These are phyloP conservation scores for Noctilio leporinus DNA, from an alignment of 2,113 vertebrate species.

Conservation along the genomic window DNA sequence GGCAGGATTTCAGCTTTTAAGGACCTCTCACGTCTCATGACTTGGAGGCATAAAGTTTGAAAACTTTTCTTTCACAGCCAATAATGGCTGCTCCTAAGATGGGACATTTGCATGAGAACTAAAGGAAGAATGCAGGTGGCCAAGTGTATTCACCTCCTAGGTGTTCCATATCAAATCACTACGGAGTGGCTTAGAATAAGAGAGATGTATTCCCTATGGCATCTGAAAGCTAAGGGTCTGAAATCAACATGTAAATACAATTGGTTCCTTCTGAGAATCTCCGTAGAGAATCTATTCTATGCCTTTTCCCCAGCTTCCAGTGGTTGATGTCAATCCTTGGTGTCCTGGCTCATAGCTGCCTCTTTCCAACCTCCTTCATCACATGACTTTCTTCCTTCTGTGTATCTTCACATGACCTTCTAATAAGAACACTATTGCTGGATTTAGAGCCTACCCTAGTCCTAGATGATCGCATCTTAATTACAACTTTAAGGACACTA, in stretches of 20 bases:
- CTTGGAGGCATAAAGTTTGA: background rate
- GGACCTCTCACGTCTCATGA: background rate
- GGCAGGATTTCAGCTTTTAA: background rate
- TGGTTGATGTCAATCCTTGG: fast-evolving
- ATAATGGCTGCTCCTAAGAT: background rate
- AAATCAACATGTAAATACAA: background rate
- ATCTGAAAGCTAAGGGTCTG: background rate
- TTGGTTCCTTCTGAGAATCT: fast-evolving
- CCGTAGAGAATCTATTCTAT: fast-evolving
- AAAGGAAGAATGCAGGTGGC: background rate
- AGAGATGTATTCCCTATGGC: background rate
- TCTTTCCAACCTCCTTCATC: too few relatives aligned
- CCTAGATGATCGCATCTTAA: background rate
- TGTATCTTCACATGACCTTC: background rate
- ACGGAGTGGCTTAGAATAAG: background rate
- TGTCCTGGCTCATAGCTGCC: background rate
- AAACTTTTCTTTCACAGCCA: background rate
- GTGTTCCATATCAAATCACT: background rate
- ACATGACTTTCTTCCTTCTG: background rate
- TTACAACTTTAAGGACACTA: background rate
- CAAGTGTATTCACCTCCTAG: background rate
- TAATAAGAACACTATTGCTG: background rate
- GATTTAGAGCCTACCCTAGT: too few relatives aligned
- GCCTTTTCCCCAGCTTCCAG: too few relatives aligned
- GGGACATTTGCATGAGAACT: background rate